These are phyloP conservation scores for Tuta absoluta DNA, from an alignment of 2,888 invertebrate species.

Conservation along the genomic window DNA sequence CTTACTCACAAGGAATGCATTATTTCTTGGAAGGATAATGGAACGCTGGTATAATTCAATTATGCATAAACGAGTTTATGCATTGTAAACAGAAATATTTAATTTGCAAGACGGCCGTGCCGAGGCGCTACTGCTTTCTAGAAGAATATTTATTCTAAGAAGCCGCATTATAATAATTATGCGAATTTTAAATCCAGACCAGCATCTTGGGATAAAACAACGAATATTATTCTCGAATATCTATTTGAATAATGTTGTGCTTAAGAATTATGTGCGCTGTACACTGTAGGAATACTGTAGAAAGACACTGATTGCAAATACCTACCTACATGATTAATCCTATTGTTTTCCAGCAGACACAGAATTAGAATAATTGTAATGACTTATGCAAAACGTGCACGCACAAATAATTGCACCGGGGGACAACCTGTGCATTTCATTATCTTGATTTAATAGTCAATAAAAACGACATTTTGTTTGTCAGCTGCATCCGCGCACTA, in stretches of 20 bases:
- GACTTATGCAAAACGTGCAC: constrained; percentile 12
- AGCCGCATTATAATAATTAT: constrained; percentile 24
- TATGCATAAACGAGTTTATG: constrained; percentile 27
- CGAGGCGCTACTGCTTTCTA: constrained; percentile 8
- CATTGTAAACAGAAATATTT: constrained; percentile 29
- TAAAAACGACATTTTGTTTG: constrained; percentile 8
- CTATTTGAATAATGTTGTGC: constrained; percentile 21
- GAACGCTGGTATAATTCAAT: constrained; percentile 22
- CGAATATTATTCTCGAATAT: constrained; percentile 12
- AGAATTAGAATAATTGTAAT: constrained; percentile 15
- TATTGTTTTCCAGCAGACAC: constrained; percentile 11
- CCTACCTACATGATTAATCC: constrained; percentile 7
- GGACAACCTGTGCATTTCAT: neutral
- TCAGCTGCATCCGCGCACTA: constrained; percentile 9
- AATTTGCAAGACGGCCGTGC: constrained; percentile 24
- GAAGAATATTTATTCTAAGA: constrained; percentile 20
- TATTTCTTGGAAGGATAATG: constrained; percentile 9
- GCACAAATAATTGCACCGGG: constrained; percentile 8
- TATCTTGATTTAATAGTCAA: constrained; percentile 6
- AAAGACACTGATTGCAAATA: neutral
- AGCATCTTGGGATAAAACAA: constrained; percentile 19
- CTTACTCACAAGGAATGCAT: constrained; percentile 1
- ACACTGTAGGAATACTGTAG: neutral
- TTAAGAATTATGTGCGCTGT: constrained; percentile 11
- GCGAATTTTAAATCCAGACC: constrained; percentile 26